A percentile compares a stretch with the other conserved stretches of the same genome.
These are phyloP conservation scores for Brachyhypopomus occidentalis DNA, from an alignment of 2,113 vertebrate genomes.

Conservation along the genomic window DNA sequence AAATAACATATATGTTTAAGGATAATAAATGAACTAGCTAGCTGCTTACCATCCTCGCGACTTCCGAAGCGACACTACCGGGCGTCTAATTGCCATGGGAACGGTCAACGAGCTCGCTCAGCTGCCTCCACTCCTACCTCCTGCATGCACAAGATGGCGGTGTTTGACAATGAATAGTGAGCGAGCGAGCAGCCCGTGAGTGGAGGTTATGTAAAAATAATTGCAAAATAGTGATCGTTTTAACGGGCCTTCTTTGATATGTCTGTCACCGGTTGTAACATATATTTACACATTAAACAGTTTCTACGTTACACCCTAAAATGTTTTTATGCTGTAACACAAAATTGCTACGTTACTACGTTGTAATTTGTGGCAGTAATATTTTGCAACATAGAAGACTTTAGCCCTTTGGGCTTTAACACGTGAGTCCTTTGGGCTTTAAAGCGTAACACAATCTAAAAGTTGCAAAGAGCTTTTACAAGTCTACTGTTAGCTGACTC, in stretches of 20 bases:
- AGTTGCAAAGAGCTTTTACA: background rate
- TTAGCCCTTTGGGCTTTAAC: too few relatives aligned
- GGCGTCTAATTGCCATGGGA: constrained; percentile 25
- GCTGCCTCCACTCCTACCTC: background rate
- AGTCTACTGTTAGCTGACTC: background rate
- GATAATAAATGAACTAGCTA: too few relatives aligned
- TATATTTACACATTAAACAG: background rate
- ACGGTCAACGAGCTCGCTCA: background rate
- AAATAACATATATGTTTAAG: too few relatives aligned
- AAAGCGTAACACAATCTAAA: too few relatives aligned
- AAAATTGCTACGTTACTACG: background rate
- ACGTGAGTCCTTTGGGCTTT: too few relatives aligned
- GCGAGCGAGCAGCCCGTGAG: background rate
- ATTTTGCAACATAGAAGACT: too few relatives aligned
- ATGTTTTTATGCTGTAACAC: background rate
- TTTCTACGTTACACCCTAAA: background rate
- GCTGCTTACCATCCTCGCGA: constrained; percentile 39
- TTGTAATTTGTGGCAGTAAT: too few relatives aligned
- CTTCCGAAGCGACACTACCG: background rate
- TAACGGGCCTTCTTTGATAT: background rate
- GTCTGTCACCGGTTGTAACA: background rate
- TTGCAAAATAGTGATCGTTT: background rate
- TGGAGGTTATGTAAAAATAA: background rate
- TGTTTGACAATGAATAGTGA: background rate
- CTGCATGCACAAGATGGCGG: constrained; percentile 23